Conservation (phyloP, 2,113 vertebrate species). For the Eublepharis macularius region DNA sequence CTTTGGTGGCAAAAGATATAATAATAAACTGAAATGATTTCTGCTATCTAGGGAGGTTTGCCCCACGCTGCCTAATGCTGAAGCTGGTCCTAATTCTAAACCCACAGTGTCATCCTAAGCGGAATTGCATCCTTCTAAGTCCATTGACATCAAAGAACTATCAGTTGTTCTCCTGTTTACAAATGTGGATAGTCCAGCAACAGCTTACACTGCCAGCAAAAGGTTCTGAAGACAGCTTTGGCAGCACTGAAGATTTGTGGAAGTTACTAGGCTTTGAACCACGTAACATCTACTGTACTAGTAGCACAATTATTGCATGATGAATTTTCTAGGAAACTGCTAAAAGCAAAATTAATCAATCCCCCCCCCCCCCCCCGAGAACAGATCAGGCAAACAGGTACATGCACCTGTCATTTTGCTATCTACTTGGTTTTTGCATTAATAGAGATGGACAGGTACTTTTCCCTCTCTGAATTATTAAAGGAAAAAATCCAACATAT, state of each 20-base stretch:
- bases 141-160: no score
- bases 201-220: not conserved
- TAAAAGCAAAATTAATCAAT: constrained; percentile 31
- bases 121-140: no score
- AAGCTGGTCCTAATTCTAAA: no score
- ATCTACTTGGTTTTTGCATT: not conserved
- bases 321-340: constrained; percentile 32
- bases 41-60: no score
- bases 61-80: no score
- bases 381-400: constrained; percentile 30
- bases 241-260: constrained; percentile 29
- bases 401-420: constrained; percentile 36
- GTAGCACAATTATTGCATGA: constrained; percentile 27
- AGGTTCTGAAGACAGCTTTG: constrained; percentile 17
- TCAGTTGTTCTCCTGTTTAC: not conserved
- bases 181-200: not conserved
- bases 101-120: no score
- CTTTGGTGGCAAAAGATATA: no score
- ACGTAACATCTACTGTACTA: constrained; percentile 11
- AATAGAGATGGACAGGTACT: constrained; percentile 24
- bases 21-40: no score
- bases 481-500: not conserved
- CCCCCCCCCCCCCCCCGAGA: constrained; percentile 9
- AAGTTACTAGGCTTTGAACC: constrained; percentile 40
- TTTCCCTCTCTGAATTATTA: constrained; percentile 26